These are phyloP conservation scores for Equus przewalskii DNA, from an alignment of 2,113 vertebrate genomes.

Conservation along the genomic window DNA sequence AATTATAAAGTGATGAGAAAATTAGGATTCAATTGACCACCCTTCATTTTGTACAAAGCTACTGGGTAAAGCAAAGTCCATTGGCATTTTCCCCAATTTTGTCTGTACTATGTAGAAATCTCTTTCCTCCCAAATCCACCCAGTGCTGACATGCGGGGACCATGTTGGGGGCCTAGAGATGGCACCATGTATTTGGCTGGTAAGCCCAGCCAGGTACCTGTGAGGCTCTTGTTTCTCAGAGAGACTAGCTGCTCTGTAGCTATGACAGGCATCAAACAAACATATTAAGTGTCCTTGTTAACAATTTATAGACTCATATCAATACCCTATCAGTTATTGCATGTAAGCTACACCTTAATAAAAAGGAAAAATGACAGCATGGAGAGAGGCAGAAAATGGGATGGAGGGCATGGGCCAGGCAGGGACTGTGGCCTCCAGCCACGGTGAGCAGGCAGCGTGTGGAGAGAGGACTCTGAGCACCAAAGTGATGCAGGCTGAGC, in stretches of 20 bases:
- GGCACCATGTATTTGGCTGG: neutral
- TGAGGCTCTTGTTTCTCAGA: conserved; percentile 28
- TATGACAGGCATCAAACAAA: conserved; percentile 24
- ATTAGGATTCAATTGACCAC: neutral
- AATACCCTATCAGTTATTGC: neutral
- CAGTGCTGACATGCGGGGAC: neutral
- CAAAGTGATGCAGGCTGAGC: neutral
- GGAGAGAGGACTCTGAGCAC: neutral
- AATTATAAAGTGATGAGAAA: conserved; percentile 20
- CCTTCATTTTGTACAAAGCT: conserved; percentile 50
- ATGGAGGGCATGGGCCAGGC: neutral
- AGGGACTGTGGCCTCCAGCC: neutral
- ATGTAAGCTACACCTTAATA: neutral
- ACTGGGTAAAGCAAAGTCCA: neutral
- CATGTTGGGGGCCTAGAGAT: neutral
- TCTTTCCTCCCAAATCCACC: neutral
- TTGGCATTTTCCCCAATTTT: neutral
- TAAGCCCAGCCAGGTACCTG: neutral
- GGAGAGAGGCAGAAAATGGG: neutral
- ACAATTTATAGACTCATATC: neutral
- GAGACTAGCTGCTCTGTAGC: neutral
- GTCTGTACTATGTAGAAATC: neutral
- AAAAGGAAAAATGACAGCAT: neutral
- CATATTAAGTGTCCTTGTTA: conserved; percentile 12
- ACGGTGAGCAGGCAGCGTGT: neutral